Base-by-base conservation (phyloP, 2,113 vertebrate genomes). In the Lophotis ruficrista region DNA sequence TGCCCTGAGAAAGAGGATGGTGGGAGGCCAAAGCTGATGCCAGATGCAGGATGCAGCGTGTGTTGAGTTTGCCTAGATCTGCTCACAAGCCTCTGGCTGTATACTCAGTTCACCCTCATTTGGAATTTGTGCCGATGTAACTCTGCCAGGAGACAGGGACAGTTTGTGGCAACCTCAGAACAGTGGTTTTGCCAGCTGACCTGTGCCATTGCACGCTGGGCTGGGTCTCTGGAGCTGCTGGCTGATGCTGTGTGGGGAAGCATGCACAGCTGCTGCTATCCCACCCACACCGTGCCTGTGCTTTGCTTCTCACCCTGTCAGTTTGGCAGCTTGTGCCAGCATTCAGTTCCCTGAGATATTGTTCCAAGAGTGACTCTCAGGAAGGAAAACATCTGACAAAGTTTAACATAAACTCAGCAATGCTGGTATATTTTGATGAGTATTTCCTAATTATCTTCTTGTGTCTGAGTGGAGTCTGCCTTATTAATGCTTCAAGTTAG, bases 321-420 rank as follows among this genome's bases (percentile, higher is more conserved):
- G 38, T 35, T 75, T 0, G 4, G 56, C 83, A 93, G 87, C 91
- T 83, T 45, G 69, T 76, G 80, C 87, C 91, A 93, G 47, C 18
- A 1, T 66, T 88, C 30, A 81, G 75, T 61, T 93, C 83, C 41
- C 73, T 0, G 4, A 83, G 77, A 91, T 85, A 68, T 84, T 91
- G 87, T 88, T 95, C 88, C 88, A 90, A 93, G 87, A 85, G 41
- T 88, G 91, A 88, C 83, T 88, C 62, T 91, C 79, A 77, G 91
- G 94, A 89, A 91, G 94, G 43, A 85, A 88, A 95, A 91, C 79
- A 85, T 91, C 88, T 85, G 84, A 85, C 73, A 58, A 83, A 90
- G 83, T 88, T 93, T 91, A 93, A 57, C 53, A 53, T 88, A 93
- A 93, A 91, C 79, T 88, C 94, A 41, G 75, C 69, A 68, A 30